Evolutionary conservation across 1,140 invertebrate genomes (phyloP), one percentile per base, ranked within the genome.

Genomic region (Protaetia brevitarsis): DNA sequence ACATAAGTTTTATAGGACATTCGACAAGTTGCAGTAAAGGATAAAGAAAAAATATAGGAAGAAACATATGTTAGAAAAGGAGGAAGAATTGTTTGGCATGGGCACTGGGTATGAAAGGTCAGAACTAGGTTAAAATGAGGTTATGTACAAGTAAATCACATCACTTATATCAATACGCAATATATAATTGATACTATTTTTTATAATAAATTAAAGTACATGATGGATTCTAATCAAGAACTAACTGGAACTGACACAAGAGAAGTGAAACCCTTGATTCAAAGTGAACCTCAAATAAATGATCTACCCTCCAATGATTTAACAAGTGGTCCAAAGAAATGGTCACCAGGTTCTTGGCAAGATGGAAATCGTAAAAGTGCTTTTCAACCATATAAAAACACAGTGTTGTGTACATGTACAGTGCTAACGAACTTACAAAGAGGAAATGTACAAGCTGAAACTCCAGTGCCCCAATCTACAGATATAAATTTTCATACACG

Each of bases 401-500:
- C 58, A 64, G 61, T 69, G 66, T 67, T 71, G 31, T 71, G 72
- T 26, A n/a, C n/a, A n/a, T n/a, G n/a, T n/a, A 87, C 85, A 13
- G 84, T 87, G 2, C 77, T 87, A 51, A 88, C 87, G n/a, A 88
- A 88, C 78, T 78, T 88, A 62, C 87, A 88, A 71, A 78, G 87
- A 75, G 87, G 87, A 64, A 88, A 88, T 74, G 87, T 86, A 66
- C 85, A 87, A 79, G 86, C 87, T 63, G 85, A 84, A 63, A 86
- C 86, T 57, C 84, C 85, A 70, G 72, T 85, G 72, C 70, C 86
- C 72, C 78, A 84, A 81, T 69, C 83, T 75, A 76, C 80, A 64
- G 89, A 91, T 74, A 82, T 92, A 68, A 93, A 88, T 69, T 89
- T 95, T 75, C 92, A 95, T 78, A 91, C 92, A 68, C 85, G 93